These are phyloP conservation scores for Tychaedon coryphoeus DNA, from an alignment of 2,113 vertebrate genomes.

Conservation along the genomic window DNA sequence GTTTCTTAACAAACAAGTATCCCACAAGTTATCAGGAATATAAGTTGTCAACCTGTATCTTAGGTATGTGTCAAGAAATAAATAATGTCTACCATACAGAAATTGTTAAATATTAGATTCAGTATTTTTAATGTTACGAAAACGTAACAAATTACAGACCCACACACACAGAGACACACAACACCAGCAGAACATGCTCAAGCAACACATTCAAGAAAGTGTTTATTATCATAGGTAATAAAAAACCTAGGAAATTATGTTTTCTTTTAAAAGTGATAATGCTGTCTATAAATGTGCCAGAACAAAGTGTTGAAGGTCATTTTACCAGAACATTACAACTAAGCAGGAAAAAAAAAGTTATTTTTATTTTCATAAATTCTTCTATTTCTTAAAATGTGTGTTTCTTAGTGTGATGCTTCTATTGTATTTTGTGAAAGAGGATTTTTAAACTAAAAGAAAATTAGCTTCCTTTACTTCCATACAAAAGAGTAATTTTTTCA, in stretches of 20 bases:
- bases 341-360: neutral
- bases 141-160: neutral
- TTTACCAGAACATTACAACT: neutral
- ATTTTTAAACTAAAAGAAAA: neutral
- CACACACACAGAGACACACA: neutral
- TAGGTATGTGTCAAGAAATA: neutral
- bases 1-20: neutral
- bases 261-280: slow-evolving; percentile 44
- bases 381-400: neutral
- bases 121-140: neutral
- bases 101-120: neutral
- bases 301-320: neutral
- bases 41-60: neutral
- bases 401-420: neutral
- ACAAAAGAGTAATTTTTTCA: neutral
- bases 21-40: neutral
- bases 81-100: neutral
- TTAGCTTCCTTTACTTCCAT: neutral
- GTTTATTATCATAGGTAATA: slow-evolving; percentile 43
- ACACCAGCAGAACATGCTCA: slow-evolving; percentile 2
- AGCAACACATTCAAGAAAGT: neutral
- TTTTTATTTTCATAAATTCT: neutral
- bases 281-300: slow-evolving; percentile 20
- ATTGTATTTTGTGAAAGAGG: neutral
- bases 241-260: slow-evolving; percentile 29